A percentile compares a stretch with the other conserved stretches of the same genome.
Evolutionary conservation across 2,888 invertebrate species (phyloP).

Genomic region (Catocala sponsa): DNA sequence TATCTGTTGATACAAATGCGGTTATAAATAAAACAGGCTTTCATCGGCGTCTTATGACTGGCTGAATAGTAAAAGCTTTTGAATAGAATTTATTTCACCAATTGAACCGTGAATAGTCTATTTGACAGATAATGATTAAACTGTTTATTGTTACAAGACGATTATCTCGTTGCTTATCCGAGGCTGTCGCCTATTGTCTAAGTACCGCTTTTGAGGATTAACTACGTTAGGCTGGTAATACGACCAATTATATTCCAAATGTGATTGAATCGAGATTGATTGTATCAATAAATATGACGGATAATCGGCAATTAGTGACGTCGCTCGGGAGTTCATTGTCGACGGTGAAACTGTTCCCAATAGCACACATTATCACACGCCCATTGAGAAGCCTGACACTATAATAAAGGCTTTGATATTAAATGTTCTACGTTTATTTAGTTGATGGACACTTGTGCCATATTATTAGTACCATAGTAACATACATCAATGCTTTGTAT

Average conservation of each 20-base stretch:
- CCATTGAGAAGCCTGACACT: conserved; percentile 32
- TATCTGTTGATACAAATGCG: not conserved
- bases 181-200: conserved; percentile 20
- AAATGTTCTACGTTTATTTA: conserved; percentile 18
- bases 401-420: conserved; percentile 24
- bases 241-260: conserved; percentile 54
- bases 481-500: not conserved
- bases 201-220: conserved; percentile 30
- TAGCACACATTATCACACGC: conserved; percentile 28
- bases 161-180: conserved; percentile 18
- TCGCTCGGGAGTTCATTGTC: conserved; percentile 3
- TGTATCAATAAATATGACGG: conserved; percentile 60
- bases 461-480: not conserved
- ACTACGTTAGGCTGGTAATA: conserved; percentile 27
- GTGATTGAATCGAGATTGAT: conserved; percentile 61
- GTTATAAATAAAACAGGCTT: not conserved
- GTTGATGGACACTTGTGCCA: conserved; percentile 19
- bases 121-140: conserved; percentile 22
- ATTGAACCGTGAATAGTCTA: conserved; percentile 19
- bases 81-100: conserved; percentile 17
- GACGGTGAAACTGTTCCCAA: conserved; percentile 21
- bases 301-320: conserved; percentile 60
- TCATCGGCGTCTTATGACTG: conserved; percentile 2
- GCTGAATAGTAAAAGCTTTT: conserved; percentile 7
- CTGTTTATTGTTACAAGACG: conserved; percentile 19